Evolutionary conservation across 2,888 invertebrate genomes (phyloP).

Genomic region (Folsomia candida): DNA sequence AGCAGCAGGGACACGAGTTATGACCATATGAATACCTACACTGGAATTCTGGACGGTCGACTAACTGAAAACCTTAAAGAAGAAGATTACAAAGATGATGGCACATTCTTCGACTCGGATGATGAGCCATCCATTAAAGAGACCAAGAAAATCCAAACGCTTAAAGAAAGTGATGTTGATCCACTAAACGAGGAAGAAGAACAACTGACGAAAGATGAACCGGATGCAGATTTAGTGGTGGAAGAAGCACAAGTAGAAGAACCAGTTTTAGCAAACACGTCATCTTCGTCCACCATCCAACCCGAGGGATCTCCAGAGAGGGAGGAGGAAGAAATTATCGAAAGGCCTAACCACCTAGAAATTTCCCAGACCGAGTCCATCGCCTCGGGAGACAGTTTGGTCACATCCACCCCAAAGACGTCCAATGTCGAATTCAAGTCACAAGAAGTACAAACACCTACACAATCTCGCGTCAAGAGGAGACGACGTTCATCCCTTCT

Average conservation of each 20-base stretch:
- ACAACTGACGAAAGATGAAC: no score
- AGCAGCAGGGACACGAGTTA: constrained; percentile 30
- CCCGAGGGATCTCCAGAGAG: background rate
- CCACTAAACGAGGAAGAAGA: background rate
- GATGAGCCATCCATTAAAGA: constrained; percentile 35
- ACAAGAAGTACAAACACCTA: constrained; percentile 39
- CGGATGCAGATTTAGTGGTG: background rate
- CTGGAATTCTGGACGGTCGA: constrained; percentile 20
- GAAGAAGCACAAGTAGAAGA: background rate
- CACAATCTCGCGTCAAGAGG: constrained; percentile 25
- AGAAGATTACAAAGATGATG: constrained; percentile 22
- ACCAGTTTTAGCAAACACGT: background rate
- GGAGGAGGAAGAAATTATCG: constrained; percentile 3
- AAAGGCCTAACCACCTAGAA: background rate
- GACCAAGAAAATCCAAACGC: constrained; percentile 13
- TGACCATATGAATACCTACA: constrained; percentile 1
- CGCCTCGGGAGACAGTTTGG: background rate
- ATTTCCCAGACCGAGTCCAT: constrained; percentile 11
- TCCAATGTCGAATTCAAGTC: constrained; percentile 31
- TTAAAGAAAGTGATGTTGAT: background rate
- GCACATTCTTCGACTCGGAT: constrained; percentile 34
- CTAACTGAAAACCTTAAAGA: constrained; percentile 24
- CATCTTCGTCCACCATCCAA: background rate
- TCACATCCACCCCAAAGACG: constrained; percentile 13
- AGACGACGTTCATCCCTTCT: constrained; percentile 33